Evolutionary conservation across 2,113 vertebrate species (phyloP), one percentile per base, ranked within the genome.

Genomic region (Trochalopteron elliotii): DNA sequence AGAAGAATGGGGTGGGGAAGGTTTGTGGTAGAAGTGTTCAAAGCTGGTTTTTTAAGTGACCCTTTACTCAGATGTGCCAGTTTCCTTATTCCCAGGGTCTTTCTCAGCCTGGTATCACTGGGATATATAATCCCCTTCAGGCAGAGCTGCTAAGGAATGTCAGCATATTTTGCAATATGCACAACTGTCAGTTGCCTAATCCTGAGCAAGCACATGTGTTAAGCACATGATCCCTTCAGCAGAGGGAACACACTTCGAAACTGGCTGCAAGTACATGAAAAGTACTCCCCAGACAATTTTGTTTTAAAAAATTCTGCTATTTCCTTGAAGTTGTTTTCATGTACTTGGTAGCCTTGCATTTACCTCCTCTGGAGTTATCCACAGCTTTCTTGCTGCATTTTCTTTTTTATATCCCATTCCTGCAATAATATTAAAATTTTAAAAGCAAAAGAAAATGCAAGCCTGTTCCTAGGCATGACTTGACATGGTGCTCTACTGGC

Each of bases 41-140:
- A 83, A 82, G 82, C 86, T 94, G 91, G 53, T 87, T 61, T 86
- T 96, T 79, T 86, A 92, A 91, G 90, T 87, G 92, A 96, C 79
- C 52, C 17, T 79, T 93, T 95, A 95, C 77, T 87, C 35, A 28
- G 6, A 22, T 92, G 44, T 70, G 19, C 86, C 56, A 65, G 42
- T 93, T 94, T 95, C 84, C 81, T 76, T 95, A 80, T 87, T 97
- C 89, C 85, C 93, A 96, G 94, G 74, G 90, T 93, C 53, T 96
- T 57, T 95, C 44, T 91, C 78, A 85, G 95, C 78, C 94, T 89
- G 55, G 47, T 84, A 78, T 87, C 69, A 70, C 76, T 95, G 84
- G 93, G 76, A 84, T 95, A 67, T 85, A 75, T 80, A 94, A 96
- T 84, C 68, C 35, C 53, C 49, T 95, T 89, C 40, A 69, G 60